Evolutionary conservation across 2,113 vertebrate genomes (phyloP).

Genomic region (Labeo rohita): DNA sequence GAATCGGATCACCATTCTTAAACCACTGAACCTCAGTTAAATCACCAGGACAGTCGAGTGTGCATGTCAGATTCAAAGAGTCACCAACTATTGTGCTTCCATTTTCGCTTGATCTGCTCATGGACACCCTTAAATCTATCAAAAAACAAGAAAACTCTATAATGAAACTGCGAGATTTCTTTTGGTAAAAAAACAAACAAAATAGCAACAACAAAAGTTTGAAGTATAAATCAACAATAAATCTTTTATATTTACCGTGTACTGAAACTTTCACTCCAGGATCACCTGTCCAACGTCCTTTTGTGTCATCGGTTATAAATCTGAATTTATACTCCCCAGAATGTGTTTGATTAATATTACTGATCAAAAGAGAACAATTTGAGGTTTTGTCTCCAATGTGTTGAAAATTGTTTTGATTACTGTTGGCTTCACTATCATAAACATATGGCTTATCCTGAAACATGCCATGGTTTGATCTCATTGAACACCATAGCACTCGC

Average conservation of each 20-base stretch:
- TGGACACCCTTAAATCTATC: conserved; percentile 14
- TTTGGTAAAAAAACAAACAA: not conserved
- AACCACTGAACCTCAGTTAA: conserved; percentile 54
- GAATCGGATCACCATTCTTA: conserved; percentile 19
- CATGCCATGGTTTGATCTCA: not conserved
- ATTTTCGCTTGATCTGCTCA: not conserved
- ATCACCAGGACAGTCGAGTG: conserved; percentile 28
- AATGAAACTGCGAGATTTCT: not conserved
- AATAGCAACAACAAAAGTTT: not conserved
- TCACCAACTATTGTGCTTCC: conserved; percentile 40
- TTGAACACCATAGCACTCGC: conserved; percentile 42
- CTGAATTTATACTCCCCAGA: conserved; percentile 49
- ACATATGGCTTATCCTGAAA: not conserved
- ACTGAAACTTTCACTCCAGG: conserved; percentile 7
- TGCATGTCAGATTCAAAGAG: conserved; percentile 46
- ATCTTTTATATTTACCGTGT: conserved; percentile 35
- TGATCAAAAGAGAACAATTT: conserved; percentile 51
- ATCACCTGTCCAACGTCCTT: accelerated
- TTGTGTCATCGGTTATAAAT: not conserved
- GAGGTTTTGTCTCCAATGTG: conserved; percentile 28
- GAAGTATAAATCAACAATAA: not conserved
- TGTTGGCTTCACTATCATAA: not conserved
- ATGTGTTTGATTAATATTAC: conserved; percentile 26
- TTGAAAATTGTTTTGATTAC: not conserved
- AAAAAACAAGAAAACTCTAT: conserved; percentile 1